Evolutionary conservation across 64 coral and sea anemone species (phyloP).

Genomic region (Montipora capricornis): DNA sequence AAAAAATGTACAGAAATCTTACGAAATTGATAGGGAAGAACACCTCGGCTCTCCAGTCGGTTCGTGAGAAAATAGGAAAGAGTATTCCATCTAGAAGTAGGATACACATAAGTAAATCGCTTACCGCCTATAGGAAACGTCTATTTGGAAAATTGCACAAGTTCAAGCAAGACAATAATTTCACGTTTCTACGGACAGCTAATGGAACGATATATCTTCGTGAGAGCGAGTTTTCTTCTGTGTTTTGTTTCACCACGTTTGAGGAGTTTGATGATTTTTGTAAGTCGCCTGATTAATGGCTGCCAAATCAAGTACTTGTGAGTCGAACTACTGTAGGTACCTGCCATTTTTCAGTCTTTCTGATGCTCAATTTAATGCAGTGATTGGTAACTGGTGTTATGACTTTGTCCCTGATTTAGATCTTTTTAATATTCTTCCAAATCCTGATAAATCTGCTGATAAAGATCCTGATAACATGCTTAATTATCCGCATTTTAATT

Average conservation of each 20-base stretch:
- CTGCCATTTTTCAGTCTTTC: neutral
- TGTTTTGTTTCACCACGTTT: slow-evolving; percentile 15
- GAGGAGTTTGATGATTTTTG: slow-evolving; percentile 65
- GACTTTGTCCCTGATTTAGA: slow-evolving; percentile 5
- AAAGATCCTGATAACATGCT: slow-evolving; percentile 8
- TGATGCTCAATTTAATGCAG: neutral
- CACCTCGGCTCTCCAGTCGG: slow-evolving; percentile 8
- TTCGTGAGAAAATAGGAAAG: neutral
- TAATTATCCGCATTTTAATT: neutral
- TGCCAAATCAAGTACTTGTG: slow-evolving; percentile 26
- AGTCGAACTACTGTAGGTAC: neutral
- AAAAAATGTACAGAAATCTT: slow-evolving; percentile 41
- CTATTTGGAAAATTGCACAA: slow-evolving; percentile 43
- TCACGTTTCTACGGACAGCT: slow-evolving; percentile 46
- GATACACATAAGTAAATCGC: slow-evolving; percentile 62
- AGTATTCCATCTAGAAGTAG: neutral
- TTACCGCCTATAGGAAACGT: slow-evolving; percentile 35
- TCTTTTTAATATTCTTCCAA: slow-evolving; percentile 38
- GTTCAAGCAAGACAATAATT: slow-evolving; percentile 45
- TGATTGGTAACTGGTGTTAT: slow-evolving; percentile 4
- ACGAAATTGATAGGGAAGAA: slow-evolving; percentile 20
- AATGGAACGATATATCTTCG: slow-evolving; percentile 43
- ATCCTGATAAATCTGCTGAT: neutral
- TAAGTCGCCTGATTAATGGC: slow-evolving; percentile 8
- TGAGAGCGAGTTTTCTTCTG: slow-evolving; percentile 5